phyloP scores from a whole-genome alignment of 2,888 invertebrate genomes.

The Yponomeuta cagnagella region DNA sequence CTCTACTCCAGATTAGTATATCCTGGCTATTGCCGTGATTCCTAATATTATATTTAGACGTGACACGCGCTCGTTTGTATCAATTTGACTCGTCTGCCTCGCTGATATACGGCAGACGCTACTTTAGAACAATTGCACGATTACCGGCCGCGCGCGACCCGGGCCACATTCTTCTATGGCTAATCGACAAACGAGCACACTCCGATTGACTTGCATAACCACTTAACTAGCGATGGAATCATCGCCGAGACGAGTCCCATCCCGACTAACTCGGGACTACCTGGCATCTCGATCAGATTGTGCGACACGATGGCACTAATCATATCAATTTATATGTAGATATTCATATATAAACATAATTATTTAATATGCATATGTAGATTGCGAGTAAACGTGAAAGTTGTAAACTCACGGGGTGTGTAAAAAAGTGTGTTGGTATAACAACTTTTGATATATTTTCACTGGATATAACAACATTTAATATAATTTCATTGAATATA shows the following conservation, averaged over 20 bases:
- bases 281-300: not conserved
- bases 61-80: conserved; percentile 75
- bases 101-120: conserved; percentile 72
- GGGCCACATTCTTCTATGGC: conserved; percentile 26
- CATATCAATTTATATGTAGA: not conserved
- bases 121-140: conserved; percentile 74
- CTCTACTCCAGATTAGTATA: conserved; percentile 73
- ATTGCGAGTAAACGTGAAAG: conserved; percentile 29
- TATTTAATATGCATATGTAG: no score
- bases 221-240: conserved; percentile 27
- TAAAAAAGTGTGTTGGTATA: no score
- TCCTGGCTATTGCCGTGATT: conserved; percentile 76
- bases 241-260: not conserved
- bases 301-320: conserved; percentile 1
- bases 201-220: conserved; percentile 54
- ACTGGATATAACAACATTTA: no score
- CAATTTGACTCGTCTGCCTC: conserved; percentile 71
- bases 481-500: no score
- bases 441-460: no score
- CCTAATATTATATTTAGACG: conserved; percentile 77
- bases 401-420: conserved; percentile 26
- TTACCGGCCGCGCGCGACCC: conserved; percentile 56
- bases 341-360: not conserved
- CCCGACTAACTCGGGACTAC: not conserved
- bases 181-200: conserved; percentile 57